phyloP scores from a whole-genome alignment of 2,113 vertebrate genomes.

The Eretmodus cyanostictus region DNA sequence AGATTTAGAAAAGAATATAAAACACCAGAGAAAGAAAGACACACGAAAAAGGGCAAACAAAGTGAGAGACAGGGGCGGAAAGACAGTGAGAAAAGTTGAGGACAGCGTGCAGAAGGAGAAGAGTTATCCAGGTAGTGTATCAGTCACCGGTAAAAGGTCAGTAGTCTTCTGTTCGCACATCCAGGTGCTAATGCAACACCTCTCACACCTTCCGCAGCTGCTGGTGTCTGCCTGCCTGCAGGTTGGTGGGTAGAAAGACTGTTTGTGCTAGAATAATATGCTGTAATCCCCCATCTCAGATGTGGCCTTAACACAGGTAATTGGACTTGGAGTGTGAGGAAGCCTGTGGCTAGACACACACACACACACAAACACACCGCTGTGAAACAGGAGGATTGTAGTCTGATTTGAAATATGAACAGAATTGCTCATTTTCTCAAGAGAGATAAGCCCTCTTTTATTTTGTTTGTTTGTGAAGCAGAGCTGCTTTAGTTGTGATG shows the following conservation, averaged over 20 bases:
- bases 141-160: slow-evolving; percentile 66
- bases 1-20: not conserved
- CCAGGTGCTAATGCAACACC: slow-evolving; percentile 79
- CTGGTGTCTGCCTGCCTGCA: slow-evolving; percentile 43
- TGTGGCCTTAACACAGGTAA: slow-evolving; percentile 68
- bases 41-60: not conserved
- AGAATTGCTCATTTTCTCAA: not conserved
- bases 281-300: slow-evolving; percentile 63
- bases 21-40: not conserved
- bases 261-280: slow-evolving; percentile 69
- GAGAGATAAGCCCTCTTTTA: not conserved
- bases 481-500: not conserved
- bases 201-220: slow-evolving; percentile 56
- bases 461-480: not conserved
- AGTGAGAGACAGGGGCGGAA: not conserved
- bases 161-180: slow-evolving; percentile 69
- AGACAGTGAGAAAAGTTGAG: not conserved
- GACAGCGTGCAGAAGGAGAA: slow-evolving; percentile 5
- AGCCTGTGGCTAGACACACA: slow-evolving; percentile 30
- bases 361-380: not conserved
- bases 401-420: slow-evolving; percentile 15
- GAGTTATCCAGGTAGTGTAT: slow-evolving; percentile 47
- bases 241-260: slow-evolving; percentile 61
- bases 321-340: slow-evolving; percentile 62
- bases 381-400: slow-evolving; percentile 2